A percentile compares a stretch with the other conserved stretches of the same genome.
Evolutionary conservation across 2,888 invertebrate species (phyloP).

Genomic region (Chrysomela aeneicollis): DNA sequence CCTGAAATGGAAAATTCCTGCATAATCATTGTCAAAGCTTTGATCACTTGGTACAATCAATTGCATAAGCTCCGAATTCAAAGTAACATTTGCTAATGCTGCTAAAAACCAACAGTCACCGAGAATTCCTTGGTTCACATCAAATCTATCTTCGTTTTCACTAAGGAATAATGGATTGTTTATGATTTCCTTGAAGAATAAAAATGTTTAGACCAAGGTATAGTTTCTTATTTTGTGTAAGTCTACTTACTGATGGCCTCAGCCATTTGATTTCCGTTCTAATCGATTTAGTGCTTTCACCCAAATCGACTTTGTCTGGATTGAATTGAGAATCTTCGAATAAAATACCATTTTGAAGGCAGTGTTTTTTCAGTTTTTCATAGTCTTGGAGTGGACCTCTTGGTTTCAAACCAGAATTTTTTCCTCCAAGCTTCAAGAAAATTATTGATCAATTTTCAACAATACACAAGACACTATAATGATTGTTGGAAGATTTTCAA

Average conservation of each 20-base stretch:
- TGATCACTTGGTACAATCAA: slow-evolving; percentile 95
- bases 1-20: slow-evolving; percentile 94
- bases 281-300: slow-evolving; percentile 18
- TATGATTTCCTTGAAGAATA: slow-evolving; percentile 74
- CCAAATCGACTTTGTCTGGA: slow-evolving; percentile 58
- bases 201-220: no score
- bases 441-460: background rate
- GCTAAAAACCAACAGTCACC: slow-evolving; percentile 97
- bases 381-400: slow-evolving; percentile 67
- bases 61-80: slow-evolving; percentile 83
- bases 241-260: slow-evolving; percentile 36
- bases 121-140: slow-evolving; percentile 95
- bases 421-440: slow-evolving; percentile 75
- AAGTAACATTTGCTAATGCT: slow-evolving; percentile 90
- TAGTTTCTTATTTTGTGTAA: no score
- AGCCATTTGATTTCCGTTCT: slow-evolving; percentile 35
- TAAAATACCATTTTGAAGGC: slow-evolving; percentile 74
- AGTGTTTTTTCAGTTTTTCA: slow-evolving; percentile 70
- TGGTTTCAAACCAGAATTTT: slow-evolving; percentile 70
- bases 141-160: slow-evolving; percentile 93
- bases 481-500: background rate
- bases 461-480: background rate
- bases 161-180: slow-evolving; percentile 87
- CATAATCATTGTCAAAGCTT: slow-evolving; percentile 88
- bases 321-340: slow-evolving; percentile 93